phyloP scores from a whole-genome alignment of 2,797 vertebrate genomes.

The Alouatta caraya region DNA sequence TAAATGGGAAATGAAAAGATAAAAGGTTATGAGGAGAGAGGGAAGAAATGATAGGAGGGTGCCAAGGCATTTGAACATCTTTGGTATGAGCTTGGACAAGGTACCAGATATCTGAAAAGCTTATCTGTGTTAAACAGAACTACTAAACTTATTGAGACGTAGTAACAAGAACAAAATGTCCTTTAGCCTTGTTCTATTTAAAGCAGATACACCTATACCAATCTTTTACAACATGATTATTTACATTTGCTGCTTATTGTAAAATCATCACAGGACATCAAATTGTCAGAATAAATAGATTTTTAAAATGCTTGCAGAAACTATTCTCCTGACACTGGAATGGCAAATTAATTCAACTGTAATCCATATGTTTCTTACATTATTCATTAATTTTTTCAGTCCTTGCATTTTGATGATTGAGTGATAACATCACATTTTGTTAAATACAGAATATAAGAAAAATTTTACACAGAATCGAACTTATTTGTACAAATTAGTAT shows the following conservation, averaged over 20 bases:
- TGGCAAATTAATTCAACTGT: background rate
- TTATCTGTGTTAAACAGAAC: background rate
- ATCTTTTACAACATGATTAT: background rate
- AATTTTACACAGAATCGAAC: slow-evolving; percentile 53
- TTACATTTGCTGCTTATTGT: background rate
- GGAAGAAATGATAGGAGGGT: background rate
- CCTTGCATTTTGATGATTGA: slow-evolving; percentile 11
- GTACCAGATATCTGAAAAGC: background rate
- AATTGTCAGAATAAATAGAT: background rate
- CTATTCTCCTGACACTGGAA: background rate
- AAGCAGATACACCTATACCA: background rate
- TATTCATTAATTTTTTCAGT: background rate
- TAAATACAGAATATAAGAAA: slow-evolving; percentile 25
- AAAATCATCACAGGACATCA: background rate
- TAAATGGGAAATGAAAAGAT: background rate
- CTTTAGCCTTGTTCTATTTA: background rate
- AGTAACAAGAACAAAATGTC: slow-evolving; percentile 4
- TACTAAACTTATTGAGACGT: background rate
- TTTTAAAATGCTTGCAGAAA: background rate
- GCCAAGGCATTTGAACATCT: background rate
- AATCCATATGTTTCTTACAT: background rate
- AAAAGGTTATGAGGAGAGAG: background rate
- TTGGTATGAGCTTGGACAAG: background rate
- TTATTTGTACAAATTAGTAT: slow-evolving; percentile 58
- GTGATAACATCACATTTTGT: background rate